Evolutionary conservation across 2,888 invertebrate genomes (phyloP).

Genomic region (Eulithis prunata): DNA sequence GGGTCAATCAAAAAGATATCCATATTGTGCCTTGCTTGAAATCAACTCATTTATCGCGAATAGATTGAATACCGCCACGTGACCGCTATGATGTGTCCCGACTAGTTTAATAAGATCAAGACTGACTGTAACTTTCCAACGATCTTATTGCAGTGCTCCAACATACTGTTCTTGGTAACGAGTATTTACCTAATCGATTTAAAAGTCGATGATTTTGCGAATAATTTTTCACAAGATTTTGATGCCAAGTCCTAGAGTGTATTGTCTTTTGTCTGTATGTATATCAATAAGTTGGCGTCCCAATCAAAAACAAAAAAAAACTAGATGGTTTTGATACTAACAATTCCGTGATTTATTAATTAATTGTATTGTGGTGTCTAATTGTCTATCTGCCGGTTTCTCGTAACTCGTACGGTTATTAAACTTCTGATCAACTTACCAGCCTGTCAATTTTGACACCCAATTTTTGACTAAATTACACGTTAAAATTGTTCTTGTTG

Average conservation of each 20-base stretch:
- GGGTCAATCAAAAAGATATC: conserved; percentile 17
- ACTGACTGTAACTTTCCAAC: conserved; percentile 36
- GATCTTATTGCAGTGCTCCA: conserved; percentile 19
- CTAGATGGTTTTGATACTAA: conserved; percentile 35
- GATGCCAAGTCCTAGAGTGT: conserved; percentile 14
- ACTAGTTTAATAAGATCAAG: conserved; percentile 33
- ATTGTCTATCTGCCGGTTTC: too few relatives aligned
- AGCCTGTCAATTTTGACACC: too few relatives aligned
- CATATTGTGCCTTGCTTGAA: conserved; percentile 41
- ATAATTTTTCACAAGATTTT: conserved; percentile 14
- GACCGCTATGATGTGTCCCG: conserved; percentile 14
- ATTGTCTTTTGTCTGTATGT: conserved; percentile 23
- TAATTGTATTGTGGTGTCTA: conserved; percentile 25
- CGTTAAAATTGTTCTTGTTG: too few relatives aligned
- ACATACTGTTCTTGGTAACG: not conserved
- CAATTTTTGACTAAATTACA: too few relatives aligned
- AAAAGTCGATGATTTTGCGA: conserved; percentile 5
- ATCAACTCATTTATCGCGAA: conserved; percentile 23
- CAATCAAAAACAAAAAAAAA: conserved; percentile 21
- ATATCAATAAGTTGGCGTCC: conserved; percentile 23
- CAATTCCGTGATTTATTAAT: conserved; percentile 14
- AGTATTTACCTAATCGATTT: not conserved
- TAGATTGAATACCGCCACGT: conserved; percentile 15
- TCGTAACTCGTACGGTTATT: too few relatives aligned
- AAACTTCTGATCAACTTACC: too few relatives aligned